phyloP scores from a whole-genome alignment of 2,797 vertebrate species.

The Sebastes glaucus region DNA sequence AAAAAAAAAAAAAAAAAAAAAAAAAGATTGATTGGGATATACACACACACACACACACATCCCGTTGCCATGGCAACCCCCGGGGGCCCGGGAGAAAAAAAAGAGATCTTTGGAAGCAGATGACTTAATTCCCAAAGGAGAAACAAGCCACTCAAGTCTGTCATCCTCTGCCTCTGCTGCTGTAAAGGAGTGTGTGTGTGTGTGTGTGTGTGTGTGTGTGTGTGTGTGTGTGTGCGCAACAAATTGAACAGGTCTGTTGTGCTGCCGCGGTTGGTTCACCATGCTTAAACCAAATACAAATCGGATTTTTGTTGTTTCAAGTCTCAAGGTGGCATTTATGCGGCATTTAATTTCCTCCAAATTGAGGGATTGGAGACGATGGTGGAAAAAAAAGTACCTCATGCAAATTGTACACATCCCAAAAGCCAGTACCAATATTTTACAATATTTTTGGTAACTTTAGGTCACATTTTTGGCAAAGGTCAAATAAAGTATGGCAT shows the following conservation, averaged over 20 bases:
- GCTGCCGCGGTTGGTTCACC: neutral
- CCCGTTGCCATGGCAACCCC: conserved; percentile 56
- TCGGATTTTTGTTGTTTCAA: neutral
- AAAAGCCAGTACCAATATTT: neutral
- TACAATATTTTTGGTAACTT: neutral
- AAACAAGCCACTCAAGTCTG: conserved; percentile 39
- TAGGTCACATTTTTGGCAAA: neutral
- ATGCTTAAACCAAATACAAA: neutral
- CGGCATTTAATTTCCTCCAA: neutral
- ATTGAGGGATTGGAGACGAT: neutral
- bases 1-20: no score
- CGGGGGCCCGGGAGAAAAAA: neutral
- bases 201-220: conserved; percentile 17
- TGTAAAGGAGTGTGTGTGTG: neutral
- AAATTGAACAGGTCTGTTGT: conserved; percentile 6
- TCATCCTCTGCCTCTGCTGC: conserved; percentile 28
- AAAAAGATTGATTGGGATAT: conserved; percentile 54
- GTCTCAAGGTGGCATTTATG: neutral
- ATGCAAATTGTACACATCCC: neutral
- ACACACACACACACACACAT: conserved; percentile 4
- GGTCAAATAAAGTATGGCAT: neutral
- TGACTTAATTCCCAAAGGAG: conserved; percentile 60
- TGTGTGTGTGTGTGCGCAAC: neutral
- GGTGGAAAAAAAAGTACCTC: neutral
- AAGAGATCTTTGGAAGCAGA: conserved; percentile 43